Percentiles rank a stretch among this genome's conserved stretches.
Evolutionary conservation across 2,113 vertebrate genomes (phyloP).

Genomic region (Pogona vitticeps): DNA sequence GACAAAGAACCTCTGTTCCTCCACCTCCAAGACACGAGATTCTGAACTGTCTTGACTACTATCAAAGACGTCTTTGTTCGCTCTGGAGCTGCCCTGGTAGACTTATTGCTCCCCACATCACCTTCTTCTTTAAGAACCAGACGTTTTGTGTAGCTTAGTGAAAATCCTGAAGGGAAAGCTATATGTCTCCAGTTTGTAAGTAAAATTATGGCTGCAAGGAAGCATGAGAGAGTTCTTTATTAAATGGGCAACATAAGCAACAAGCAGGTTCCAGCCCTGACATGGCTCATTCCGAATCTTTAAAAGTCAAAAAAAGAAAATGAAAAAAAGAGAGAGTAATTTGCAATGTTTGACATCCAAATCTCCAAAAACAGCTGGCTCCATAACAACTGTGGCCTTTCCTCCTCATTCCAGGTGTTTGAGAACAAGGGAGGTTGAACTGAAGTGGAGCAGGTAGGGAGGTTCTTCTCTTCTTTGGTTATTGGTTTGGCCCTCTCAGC

Average conservation of each 20-base stretch:
- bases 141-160: background rate
- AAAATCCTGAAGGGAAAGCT: background rate
- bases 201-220: background rate
- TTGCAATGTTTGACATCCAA: background rate
- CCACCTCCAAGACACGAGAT: background rate
- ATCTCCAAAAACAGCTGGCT: background rate
- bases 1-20: background rate
- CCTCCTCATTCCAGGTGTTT: background rate
- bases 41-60: background rate
- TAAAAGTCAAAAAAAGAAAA: background rate
- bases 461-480: conserved; percentile 30
- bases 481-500: background rate
- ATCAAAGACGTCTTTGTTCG: background rate
- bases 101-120: background rate
- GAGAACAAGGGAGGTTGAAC: background rate
- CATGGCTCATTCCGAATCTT: background rate
- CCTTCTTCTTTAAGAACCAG: background rate
- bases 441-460: background rate
- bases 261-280: conserved; percentile 19
- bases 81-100: background rate
- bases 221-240: background rate
- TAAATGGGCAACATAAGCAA: background rate
- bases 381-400: background rate
- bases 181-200: background rate
- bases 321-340: background rate